Base-by-base conservation (phyloP, 2,888 invertebrate genomes). In the Limenitis camilla region DNA sequence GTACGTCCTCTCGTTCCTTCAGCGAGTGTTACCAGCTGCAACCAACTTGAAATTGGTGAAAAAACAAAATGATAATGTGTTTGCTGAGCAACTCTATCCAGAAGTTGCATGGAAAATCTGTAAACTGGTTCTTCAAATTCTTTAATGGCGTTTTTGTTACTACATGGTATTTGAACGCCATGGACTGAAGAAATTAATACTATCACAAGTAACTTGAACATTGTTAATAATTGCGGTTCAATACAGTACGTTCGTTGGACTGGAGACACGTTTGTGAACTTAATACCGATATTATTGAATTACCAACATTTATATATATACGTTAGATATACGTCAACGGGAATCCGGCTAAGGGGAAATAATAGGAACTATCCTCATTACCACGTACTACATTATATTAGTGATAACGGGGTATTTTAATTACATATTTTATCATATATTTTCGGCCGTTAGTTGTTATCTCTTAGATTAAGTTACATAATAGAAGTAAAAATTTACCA, bases 21-120 rank as follows among this genome's bases (percentile, higher is more conserved):
- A 0, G 79, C 72, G 7, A 83, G 29, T 0, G 76, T 70, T 5
- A 69, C 54, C 1, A 84, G 58, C 50, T 84, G 82, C 35, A 81
- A 50, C 79, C 81, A 84, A 3, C 76, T 73, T 0, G 76, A 71
- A 2, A 82, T 49, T 0, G 84, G 84, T 0, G 84, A 81, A 51
- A 69, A 81, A 0, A 79, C 76, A 46, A 81, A 84, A 59, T 84
- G 81, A 0, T 65, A 67, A 4, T 67, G 63, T 0, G 68, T 74
- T 7, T 74, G 69, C 33, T 72, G 63, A 0, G 71, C 58, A 0
- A 80, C 76, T 49, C 76, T 69, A 33, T 77, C 74, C n/a, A 82
- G 53, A 35, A 82, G 62, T 31, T 60, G 62, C 6, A 73, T 57
- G 5, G 84, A 76, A 46, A 82, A 84, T 1, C 76, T 69, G 53